A percentile compares a stretch with the other conserved stretches of the same genome.
Conservation (phyloP, 2,888 invertebrate genomes). For the Theodoxus fluviatilis region DNA sequence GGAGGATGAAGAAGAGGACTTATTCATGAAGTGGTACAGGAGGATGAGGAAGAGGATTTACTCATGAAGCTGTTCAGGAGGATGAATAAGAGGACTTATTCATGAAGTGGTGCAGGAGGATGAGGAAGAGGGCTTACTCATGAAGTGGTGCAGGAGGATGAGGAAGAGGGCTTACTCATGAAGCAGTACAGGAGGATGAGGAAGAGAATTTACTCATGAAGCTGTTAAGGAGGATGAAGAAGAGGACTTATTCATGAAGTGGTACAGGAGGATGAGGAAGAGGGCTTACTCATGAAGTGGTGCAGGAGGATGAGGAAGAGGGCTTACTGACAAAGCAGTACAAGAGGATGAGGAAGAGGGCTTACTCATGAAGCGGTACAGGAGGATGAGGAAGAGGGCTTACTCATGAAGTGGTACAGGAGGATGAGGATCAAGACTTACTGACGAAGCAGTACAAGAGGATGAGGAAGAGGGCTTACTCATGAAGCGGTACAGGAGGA, state of each 20-base stretch:
- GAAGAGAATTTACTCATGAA: not conserved
- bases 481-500: too few species aligned
- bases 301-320: not conserved
- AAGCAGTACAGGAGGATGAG: not conserved
- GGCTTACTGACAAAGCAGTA: not conserved
- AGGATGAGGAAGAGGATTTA: not conserved
- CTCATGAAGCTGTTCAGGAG: not conserved
- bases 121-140: too few species aligned
- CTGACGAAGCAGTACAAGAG: not conserved
- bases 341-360: too few species aligned
- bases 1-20: too few species aligned
- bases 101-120: not conserved
- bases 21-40: too few species aligned
- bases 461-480: too few species aligned
- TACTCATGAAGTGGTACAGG: not conserved
- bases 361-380: too few species aligned
- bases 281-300: not conserved
- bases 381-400: not conserved
- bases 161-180: not conserved
- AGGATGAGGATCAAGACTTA: not conserved
- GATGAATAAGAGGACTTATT: not conserved
- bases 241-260: too few species aligned
- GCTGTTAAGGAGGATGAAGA: not conserved
- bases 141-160: too few species aligned
- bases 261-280: not conserved